phyloP scores from a whole-genome alignment of 2,797 vertebrate genomes.

The Micrastur ruficollis region DNA sequence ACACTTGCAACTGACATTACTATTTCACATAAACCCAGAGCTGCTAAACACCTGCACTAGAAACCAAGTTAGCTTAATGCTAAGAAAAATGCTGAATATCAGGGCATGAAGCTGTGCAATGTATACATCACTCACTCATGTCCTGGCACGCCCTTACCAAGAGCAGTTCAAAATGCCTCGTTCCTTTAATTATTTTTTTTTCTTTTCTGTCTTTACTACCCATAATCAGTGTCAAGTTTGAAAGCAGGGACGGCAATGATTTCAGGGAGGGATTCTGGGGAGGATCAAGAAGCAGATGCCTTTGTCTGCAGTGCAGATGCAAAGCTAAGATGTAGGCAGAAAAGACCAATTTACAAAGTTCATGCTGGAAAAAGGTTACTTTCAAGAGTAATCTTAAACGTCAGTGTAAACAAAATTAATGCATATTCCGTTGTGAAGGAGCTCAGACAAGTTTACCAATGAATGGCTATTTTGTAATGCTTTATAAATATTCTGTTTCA shows the following conservation, averaged over 20 bases:
- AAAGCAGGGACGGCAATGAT: background rate
- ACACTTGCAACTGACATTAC: background rate
- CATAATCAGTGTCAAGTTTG: background rate
- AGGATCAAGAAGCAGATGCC: background rate
- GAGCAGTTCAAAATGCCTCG: background rate
- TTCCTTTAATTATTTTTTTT: background rate
- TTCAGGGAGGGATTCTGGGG: background rate
- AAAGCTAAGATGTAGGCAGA: background rate
- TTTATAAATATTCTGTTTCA: background rate
- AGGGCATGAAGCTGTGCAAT: background rate
- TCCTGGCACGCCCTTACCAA: background rate
- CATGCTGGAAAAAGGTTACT: background rate
- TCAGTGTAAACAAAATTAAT: background rate
- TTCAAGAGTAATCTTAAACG: background rate
- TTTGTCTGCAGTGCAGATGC: background rate
- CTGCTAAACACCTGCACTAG: background rate
- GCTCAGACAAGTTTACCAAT: background rate
- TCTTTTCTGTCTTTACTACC: background rate
- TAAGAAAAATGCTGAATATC: background rate
- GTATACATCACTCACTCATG: background rate
- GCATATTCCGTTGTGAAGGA: background rate
- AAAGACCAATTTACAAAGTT: background rate
- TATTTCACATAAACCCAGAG: background rate
- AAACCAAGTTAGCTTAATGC: background rate
- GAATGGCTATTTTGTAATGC: background rate